Conservation (phyloP, 2,113 vertebrate genomes). For the Furnarius figulus region DNA sequence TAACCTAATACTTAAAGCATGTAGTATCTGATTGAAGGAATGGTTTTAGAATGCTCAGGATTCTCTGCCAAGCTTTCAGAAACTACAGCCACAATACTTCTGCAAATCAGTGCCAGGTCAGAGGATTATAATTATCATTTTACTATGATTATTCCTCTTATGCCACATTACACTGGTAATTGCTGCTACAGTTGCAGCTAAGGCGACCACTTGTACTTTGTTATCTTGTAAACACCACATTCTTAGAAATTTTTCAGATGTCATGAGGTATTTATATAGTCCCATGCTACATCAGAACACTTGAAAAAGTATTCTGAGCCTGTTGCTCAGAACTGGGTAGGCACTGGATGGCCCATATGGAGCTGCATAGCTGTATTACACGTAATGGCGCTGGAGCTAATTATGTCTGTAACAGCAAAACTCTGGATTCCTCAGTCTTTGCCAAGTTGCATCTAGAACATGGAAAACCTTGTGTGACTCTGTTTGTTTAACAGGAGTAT, state of each 20-base stretch:
- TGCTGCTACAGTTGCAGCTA: neutral
- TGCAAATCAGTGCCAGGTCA: neutral
- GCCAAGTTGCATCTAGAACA: slow-evolving; percentile 2
- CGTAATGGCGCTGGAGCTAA: neutral
- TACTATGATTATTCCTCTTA: neutral
- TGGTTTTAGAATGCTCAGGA: neutral
- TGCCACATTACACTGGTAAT: neutral
- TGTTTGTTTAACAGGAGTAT: neutral
- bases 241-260: neutral
- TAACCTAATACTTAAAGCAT: neutral
- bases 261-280: neutral
- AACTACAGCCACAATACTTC: neutral
- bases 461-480: neutral
- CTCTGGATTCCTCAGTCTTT: slow-evolving; percentile 5
- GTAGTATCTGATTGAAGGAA: neutral
- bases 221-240: neutral
- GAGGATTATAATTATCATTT: neutral
- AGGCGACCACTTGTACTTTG: neutral
- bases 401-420: neutral
- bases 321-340: neutral
- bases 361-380: neutral
- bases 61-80: neutral
- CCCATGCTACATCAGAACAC: neutral
- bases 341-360: neutral
- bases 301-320: neutral